Percentiles rank a stretch among this genome's conserved stretches.
These are phyloP conservation scores for Ormyrus labotus DNA, from an alignment of 2,888 invertebrate species.

Conservation along the genomic window DNA sequence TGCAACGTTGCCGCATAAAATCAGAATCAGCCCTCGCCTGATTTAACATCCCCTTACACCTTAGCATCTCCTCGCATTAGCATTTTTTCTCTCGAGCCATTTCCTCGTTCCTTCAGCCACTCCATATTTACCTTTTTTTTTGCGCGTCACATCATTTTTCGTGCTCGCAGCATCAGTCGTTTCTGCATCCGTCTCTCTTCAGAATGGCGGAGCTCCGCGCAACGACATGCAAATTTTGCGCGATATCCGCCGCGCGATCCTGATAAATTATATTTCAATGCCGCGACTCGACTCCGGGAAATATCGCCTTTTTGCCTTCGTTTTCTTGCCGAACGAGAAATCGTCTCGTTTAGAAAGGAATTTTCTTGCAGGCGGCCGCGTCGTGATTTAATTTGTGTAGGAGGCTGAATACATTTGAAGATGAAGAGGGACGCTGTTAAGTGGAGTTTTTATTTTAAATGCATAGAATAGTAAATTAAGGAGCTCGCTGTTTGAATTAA, in stretches of 20 bases:
- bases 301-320: conserved; percentile 50
- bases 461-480: too few species aligned
- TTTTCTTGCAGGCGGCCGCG: too few species aligned
- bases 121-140: neutral
- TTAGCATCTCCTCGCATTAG: neutral
- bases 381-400: too few species aligned
- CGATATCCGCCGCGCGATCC: conserved; percentile 58
- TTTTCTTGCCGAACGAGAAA: conserved; percentile 1
- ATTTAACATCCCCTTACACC: neutral
- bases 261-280: conserved; percentile 62
- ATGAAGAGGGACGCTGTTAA: too few species aligned
- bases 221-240: conserved; percentile 60
- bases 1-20: too few species aligned
- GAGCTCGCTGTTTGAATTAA: too few species aligned
- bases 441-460: too few species aligned
- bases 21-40: neutral
- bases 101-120: neutral
- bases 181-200: too few species aligned
- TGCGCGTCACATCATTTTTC: conserved; percentile 8
- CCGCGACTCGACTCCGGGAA: conserved; percentile 54
- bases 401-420: too few species aligned
- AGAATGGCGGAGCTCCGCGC: neutral
- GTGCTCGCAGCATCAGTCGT: neutral
- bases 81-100: neutral
- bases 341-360: conserved; percentile 20